These are phyloP conservation scores for Lathronympha strigana DNA, from an alignment of 2,888 invertebrate genomes.

Conservation along the genomic window DNA sequence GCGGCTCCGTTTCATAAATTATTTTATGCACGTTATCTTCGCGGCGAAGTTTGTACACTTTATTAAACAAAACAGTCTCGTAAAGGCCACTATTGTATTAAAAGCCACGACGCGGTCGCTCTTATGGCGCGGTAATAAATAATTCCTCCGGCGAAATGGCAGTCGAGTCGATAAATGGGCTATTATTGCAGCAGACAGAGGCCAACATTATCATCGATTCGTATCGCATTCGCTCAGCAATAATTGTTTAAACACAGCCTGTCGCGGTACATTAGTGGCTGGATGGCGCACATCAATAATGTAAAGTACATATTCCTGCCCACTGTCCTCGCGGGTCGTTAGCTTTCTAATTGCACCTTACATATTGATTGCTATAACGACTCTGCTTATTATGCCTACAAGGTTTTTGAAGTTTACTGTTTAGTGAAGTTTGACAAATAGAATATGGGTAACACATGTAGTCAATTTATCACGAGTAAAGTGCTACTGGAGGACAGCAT, in stretches of 20 bases:
- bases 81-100: slow-evolving; percentile 73
- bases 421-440: slow-evolving; percentile 32
- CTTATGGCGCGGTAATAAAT: slow-evolving; percentile 76
- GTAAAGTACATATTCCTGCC: slow-evolving; percentile 54
- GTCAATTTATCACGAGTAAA: slow-evolving; percentile 40
- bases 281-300: slow-evolving; percentile 66
- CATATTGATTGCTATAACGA: slow-evolving; percentile 34
- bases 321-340: slow-evolving; percentile 51
- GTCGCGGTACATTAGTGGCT: slow-evolving; percentile 70
- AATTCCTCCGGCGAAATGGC: slow-evolving; percentile 75
- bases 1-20: slow-evolving; percentile 75
- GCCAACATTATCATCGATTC: slow-evolving; percentile 80
- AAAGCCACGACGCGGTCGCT: slow-evolving; percentile 62
- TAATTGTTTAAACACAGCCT: slow-evolving; percentile 81
- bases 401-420: slow-evolving; percentile 23
- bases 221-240: slow-evolving; percentile 75
- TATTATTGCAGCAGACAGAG: slow-evolving; percentile 79
- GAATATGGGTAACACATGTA: slow-evolving; percentile 23
- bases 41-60: slow-evolving; percentile 68
- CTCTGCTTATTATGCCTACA: slow-evolving; percentile 16
- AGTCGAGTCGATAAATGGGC: slow-evolving; percentile 78
- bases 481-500: slow-evolving; percentile 42
- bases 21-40: slow-evolving; percentile 70
- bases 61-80: slow-evolving; percentile 75
- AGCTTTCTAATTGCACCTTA: slow-evolving; percentile 65